A percentile compares a stretch with the other conserved stretches of the same genome.
Conservation (phyloP, 2,113 vertebrate genomes). For the Willisornis vidua region DNA sequence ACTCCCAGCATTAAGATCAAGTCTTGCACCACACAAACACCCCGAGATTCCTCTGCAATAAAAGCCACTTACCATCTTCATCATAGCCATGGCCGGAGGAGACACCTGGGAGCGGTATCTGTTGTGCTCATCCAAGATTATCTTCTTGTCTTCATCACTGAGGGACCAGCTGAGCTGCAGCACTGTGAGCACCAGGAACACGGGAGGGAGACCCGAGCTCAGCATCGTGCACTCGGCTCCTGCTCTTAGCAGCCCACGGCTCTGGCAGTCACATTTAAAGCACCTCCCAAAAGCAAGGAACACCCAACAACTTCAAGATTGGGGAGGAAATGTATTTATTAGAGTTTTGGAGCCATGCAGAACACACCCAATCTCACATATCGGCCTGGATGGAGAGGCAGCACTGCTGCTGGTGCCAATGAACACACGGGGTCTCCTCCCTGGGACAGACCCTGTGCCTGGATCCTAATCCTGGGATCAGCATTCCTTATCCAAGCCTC, state of each 20-base stretch:
- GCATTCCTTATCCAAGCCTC: not conserved
- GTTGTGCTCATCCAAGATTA: conserved; percentile 73
- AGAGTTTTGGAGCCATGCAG: conserved; percentile 10
- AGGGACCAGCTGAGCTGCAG: conserved; percentile 51
- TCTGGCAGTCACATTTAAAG: conserved; percentile 77
- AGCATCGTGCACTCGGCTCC: conserved; percentile 70
- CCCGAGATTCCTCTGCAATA: not conserved
- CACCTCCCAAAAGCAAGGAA: conserved; percentile 60
- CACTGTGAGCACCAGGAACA: conserved; percentile 53
- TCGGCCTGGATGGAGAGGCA: conserved; percentile 3
- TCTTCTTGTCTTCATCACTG: conserved; percentile 61
- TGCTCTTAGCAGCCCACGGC: conserved; percentile 61
- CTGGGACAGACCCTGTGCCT: not conserved
- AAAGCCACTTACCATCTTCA: conserved; percentile 75
- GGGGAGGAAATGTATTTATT: conserved; percentile 56
- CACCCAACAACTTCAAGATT: conserved; percentile 71
- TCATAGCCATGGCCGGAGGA: conserved; percentile 73
- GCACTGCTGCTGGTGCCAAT: not conserved
- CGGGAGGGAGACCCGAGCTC: conserved; percentile 33
- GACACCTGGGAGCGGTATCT: conserved; percentile 65
- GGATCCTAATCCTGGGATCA: not conserved
- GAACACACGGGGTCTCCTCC: not conserved
- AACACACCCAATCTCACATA: conserved; percentile 59
- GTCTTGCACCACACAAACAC: not conserved
- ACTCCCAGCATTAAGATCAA: accelerated